phyloP scores from a whole-genome alignment of 1,140 invertebrate species.

The Drosophila repletoides region DNA sequence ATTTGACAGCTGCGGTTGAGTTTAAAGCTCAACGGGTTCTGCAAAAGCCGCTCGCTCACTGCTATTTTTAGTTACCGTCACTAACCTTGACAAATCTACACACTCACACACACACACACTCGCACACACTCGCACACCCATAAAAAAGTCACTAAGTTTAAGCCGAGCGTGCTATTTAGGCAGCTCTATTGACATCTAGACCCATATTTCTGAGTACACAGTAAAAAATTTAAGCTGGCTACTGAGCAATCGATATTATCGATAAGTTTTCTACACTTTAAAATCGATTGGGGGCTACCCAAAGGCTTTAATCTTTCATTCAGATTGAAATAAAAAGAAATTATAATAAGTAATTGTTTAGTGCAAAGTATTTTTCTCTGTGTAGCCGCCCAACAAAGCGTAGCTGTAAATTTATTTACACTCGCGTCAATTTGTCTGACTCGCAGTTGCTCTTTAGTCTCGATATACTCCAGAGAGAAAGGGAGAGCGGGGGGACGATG shows the following conservation, averaged over 20 bases:
- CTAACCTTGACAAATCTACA: slow-evolving; percentile 52
- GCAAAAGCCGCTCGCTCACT: slow-evolving; percentile 58
- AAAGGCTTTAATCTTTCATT: too few relatives aligned
- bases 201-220: slow-evolving; percentile 63
- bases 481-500: too few relatives aligned
- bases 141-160: slow-evolving; percentile 31
- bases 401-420: slow-evolving; percentile 70
- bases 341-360: too few relatives aligned
- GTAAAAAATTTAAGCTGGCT: too few relatives aligned
- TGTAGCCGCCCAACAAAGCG: slow-evolving; percentile 41
- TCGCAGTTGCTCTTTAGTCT: not conserved
- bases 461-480: slow-evolving; percentile 16
- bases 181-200: slow-evolving; percentile 68
- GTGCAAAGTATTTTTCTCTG: too few relatives aligned
- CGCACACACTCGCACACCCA: not conserved
- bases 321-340: too few relatives aligned
- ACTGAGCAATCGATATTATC: too few relatives aligned
- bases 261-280: too few relatives aligned
- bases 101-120: not conserved
- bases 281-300: too few relatives aligned
- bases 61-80: slow-evolving; percentile 67
- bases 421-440: slow-evolving; percentile 62
- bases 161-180: slow-evolving; percentile 24
- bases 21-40: slow-evolving; percentile 50
- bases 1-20: slow-evolving; percentile 70